Evolutionary conservation across 2,888 invertebrate genomes (phyloP).

Genomic region (Anoncus sp.): DNA sequence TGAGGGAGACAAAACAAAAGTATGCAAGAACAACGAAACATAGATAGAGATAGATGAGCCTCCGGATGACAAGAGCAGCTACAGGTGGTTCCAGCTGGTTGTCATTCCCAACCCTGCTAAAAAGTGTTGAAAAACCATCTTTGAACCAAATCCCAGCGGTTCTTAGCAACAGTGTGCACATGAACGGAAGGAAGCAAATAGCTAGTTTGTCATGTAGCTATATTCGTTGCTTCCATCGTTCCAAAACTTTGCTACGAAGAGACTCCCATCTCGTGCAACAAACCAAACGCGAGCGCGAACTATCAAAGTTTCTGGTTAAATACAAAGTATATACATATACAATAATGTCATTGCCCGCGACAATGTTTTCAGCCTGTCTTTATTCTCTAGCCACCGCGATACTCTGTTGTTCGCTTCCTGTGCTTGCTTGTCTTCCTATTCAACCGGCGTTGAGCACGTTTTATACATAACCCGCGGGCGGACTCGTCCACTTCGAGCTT

Average conservation of each 20-base stretch:
- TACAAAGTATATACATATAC: conserved; percentile 62
- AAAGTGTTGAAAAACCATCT: conserved; percentile 19
- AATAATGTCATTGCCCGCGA: no score
- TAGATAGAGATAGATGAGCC: neutral
- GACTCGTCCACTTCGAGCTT: conserved; percentile 38
- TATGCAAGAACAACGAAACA: neutral
- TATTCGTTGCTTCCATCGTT: conserved; percentile 2
- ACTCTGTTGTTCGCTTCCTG: conserved; percentile 20
- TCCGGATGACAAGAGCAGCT: conserved; percentile 18
- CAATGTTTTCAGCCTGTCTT: neutral
- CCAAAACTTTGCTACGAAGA: conserved; percentile 19
- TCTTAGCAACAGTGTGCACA: no score
- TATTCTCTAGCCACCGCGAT: no score
- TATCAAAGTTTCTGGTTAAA: conserved; percentile 55
- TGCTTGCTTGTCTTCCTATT: conserved; percentile 14
- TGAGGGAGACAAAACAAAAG: neutral
- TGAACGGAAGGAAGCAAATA: no score
- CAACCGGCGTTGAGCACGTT: conserved; percentile 17
- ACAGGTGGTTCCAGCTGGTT: conserved; percentile 18
- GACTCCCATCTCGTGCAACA: conserved; percentile 5
- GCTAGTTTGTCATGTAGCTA: no score
- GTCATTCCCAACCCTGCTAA: conserved; percentile 3
- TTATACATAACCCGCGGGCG: conserved; percentile 2
- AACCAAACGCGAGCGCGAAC: conserved; percentile 40
- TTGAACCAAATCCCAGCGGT: no score